Evolutionary conservation across 2,888 invertebrate genomes (phyloP), one percentile per base, ranked within the genome.

Genomic region (Drosophila dives): DNA sequence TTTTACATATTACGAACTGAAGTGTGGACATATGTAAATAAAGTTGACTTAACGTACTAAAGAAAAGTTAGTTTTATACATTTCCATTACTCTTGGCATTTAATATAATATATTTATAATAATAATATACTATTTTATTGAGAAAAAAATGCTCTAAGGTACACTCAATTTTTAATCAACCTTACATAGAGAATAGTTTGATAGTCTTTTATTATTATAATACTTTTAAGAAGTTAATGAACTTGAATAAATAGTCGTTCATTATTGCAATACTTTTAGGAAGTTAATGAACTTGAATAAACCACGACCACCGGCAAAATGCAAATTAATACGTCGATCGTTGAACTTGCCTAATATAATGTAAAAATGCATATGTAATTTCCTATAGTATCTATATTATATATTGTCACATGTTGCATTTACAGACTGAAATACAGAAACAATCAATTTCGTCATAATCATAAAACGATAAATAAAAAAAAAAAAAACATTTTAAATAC

Each of bases 271-370:
- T 62, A 48, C 23, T 48, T 40, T 40, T 32, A 64, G 60, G 15
- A 45, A 77, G 80, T 83, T 80, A 83, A 80, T 80, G 80, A 80
- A 80, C 80, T 80, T 81, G 81, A 80, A 80, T 55, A 66, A 54
- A 53, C 49, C 51, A 56, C 69, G 54, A 53, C 62, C 54, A 77
- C 77, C 80, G 79, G 77, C 69, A 56, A 72, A 68, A 79, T 75
- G 77, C 58, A 72, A 82, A 81, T 83, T 23, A 64, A 56, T 60
- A 61, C 75, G 50, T 60, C 76, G 85, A 75, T 82, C 77, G 67
- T 82, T 81, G 80, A 83, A 80, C 85, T 80, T 82, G 8, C 42
- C 54, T 61, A 64, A 72, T 80, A 53, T 66, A 64, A 80, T 75
- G 34, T 48, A 29, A 69, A 45, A 8, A 56, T 69, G 67, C 67